Conservation (phyloP, 2,797 vertebrate genomes). For the Thaleichthys pacificus region DNA sequence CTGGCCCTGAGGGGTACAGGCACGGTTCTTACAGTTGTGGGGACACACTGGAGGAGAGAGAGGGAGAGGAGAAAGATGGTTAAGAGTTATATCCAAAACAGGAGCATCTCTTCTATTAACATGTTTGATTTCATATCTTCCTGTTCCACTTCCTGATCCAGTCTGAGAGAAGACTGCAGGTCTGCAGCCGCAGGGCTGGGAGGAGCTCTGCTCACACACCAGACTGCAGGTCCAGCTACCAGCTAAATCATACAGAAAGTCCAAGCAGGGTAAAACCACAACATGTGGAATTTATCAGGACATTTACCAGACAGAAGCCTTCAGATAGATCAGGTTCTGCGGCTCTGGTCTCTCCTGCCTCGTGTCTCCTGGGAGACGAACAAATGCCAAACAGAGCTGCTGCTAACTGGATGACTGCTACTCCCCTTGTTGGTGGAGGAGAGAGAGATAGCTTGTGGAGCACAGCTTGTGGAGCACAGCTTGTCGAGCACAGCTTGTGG, state of each 20-base stretch:
- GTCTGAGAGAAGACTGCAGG: no score
- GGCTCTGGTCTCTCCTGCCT: neutral
- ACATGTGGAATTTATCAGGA: neutral
- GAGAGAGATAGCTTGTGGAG: neutral
- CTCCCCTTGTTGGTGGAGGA: neutral
- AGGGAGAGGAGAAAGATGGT: neutral
- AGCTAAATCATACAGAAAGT: neutral
- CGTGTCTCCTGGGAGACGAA: neutral
- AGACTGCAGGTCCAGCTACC: neutral
- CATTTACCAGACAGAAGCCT: neutral
- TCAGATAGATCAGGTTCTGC: neutral
- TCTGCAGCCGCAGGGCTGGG: no score
- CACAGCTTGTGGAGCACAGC: no score
- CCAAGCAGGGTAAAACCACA: neutral
- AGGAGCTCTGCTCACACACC: no score
- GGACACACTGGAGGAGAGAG: slow-evolving; percentile 79
- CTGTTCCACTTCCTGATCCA: no score
- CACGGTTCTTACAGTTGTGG: slow-evolving; percentile 83
- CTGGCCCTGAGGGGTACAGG: slow-evolving; percentile 79
- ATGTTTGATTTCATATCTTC: no score
- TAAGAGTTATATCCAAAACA: slow-evolving; percentile 26
- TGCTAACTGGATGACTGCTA: no score
- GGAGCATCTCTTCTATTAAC: neutral
- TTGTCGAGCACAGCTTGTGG: no score
- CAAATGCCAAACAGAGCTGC: neutral